These are phyloP conservation scores for Intoshia linei DNA, from an alignment of 1,140 invertebrate species.

Conservation along the genomic window DNA sequence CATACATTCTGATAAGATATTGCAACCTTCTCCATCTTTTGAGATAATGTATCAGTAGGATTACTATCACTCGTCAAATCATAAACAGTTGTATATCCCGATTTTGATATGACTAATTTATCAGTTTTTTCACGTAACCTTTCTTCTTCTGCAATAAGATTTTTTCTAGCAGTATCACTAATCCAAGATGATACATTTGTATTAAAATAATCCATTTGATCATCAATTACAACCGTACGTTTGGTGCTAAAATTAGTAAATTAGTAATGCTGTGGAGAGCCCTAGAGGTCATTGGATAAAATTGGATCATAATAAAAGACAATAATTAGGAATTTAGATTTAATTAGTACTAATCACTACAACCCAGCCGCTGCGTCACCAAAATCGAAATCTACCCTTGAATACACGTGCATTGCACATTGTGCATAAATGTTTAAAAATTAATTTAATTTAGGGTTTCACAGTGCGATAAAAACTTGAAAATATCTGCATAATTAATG, in stretches of 20 bases:
- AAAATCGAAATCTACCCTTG: no score
- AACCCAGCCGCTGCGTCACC: no score
- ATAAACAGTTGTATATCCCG: background rate
- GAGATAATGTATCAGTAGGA: no score
- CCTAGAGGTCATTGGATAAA: background rate
- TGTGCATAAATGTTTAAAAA: no score
- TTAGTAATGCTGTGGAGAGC: background rate
- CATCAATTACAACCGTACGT: conserved; percentile 59
- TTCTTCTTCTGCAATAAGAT: conserved; percentile 34
- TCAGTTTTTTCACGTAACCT: conserved; percentile 8
- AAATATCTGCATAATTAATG: no score
- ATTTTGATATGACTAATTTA: background rate
- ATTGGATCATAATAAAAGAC: background rate
- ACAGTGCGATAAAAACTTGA: no score
- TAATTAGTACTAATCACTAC: no score
- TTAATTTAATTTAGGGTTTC: no score
- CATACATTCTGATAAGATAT: no score
- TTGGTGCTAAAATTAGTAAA: conserved; percentile 29
- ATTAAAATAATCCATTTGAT: conserved; percentile 65
- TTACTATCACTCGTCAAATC: background rate
- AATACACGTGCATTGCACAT: no score
- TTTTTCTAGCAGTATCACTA: conserved; percentile 32
- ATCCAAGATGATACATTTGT: conserved; percentile 43
- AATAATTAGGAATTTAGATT: no score
- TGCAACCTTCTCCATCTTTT: no score